These are phyloP conservation scores for Aurelia sp. DNA, from an alignment of 30 jellyfish, hydroid and myxozoan species.

Conservation along the genomic window DNA sequence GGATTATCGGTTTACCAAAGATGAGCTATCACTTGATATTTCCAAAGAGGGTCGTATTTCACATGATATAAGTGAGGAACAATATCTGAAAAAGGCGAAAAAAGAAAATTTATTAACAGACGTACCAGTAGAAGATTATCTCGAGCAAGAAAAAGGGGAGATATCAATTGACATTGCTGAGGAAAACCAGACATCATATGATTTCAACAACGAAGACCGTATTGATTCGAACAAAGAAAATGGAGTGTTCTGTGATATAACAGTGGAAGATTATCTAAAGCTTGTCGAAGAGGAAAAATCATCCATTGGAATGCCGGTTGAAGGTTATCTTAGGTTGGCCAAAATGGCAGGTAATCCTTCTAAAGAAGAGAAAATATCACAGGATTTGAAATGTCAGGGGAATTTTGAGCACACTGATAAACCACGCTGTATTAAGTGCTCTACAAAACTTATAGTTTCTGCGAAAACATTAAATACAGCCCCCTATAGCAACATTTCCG, in stretches of 20 bases:
- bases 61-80: neutral
- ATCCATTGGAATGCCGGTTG: neutral
- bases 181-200: too few relatives aligned
- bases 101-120: neutral
- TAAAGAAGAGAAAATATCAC: too few relatives aligned
- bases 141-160: neutral
- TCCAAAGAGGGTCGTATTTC: neutral
- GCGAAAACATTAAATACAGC: too few relatives aligned
- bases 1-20: neutral
- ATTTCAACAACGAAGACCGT: too few relatives aligned
- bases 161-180: too few relatives aligned
- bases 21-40: too few relatives aligned
- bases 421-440: too few relatives aligned
- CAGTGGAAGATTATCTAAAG: neutral
- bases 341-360: neutral
- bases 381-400: too few relatives aligned
- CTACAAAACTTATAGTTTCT: too few relatives aligned
- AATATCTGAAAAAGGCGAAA: neutral
- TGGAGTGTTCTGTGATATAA: neutral
- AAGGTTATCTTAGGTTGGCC: conserved; percentile 2
- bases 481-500: too few relatives aligned
- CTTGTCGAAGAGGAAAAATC: neutral
- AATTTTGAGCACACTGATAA: too few relatives aligned
- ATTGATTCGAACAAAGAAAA: neutral
- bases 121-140: neutral